A percentile compares a stretch with the other conserved stretches of the same genome.
Conservation (phyloP, 2,888 invertebrate genomes). For the Leucophenga maculata region DNA sequence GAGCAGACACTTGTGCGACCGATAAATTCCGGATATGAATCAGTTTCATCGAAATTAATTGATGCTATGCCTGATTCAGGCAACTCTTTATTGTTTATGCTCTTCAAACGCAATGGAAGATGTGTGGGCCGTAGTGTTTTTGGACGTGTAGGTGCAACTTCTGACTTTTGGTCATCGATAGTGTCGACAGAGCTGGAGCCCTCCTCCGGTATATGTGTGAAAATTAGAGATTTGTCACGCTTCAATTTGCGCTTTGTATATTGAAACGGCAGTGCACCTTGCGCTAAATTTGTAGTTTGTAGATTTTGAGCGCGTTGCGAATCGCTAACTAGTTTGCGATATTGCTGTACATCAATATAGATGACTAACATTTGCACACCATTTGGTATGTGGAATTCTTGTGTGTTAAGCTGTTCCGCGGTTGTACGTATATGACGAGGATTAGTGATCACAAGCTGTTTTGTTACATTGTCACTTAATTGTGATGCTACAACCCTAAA, state of each 20-base stretch:
- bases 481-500: constrained; percentile 86
- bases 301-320: constrained; percentile 72
- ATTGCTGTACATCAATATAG: constrained; percentile 80
- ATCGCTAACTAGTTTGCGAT: constrained; percentile 73
- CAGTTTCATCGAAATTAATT: constrained; percentile 74
- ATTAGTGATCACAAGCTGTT: constrained; percentile 85
- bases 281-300: constrained; percentile 63
- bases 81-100: constrained; percentile 68
- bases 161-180: not conserved
- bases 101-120: constrained; percentile 76
- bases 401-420: constrained; percentile 77
- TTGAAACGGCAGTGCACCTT: constrained; percentile 62
- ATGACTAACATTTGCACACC: constrained; percentile 87
- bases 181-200: constrained; percentile 34
- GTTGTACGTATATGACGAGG: constrained; percentile 88
- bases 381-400: constrained; percentile 82
- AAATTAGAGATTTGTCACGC: constrained; percentile 84
- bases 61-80: constrained; percentile 72
- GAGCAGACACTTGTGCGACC: constrained; percentile 84
- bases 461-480: constrained; percentile 81
- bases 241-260: constrained; percentile 77
- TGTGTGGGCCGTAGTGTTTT: constrained; percentile 74
- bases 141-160: constrained; percentile 35
- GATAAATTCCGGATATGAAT: constrained; percentile 76
- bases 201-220: constrained; percentile 88